Base-by-base conservation (phyloP, 2,797 vertebrate species). In the Borostomias antarcticus region DNA sequence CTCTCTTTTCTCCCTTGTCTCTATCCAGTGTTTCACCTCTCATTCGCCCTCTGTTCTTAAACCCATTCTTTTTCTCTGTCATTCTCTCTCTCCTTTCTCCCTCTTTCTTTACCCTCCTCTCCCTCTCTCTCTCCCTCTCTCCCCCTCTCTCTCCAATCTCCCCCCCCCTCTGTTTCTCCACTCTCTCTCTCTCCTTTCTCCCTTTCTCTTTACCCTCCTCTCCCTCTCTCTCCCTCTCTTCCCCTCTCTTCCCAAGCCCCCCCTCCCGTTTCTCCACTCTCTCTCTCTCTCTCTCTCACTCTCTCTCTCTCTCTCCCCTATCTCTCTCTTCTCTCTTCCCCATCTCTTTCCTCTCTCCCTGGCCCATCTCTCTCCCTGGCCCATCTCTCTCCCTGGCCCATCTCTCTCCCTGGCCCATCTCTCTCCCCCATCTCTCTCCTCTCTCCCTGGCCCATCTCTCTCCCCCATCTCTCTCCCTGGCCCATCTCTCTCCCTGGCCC, bases 401-500 rank as follows among this genome's bases (percentile, higher is more conserved):
- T 85, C 93, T 94, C 93, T 93, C 90, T 85, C 87, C 47, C 35
- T 37, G 56, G n/a, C n/a, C n/a, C n/a, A n/a, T n/a, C n/a, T n/a
- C 43, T 90, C 76, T 19, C 9, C 2, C 4, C n/a, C n/a, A n/a
- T 19, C 9, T 33, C 25, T 40, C 40, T 68, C 74, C 66, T 19
- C 73, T 81, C 85, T 85, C 86, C 86, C 84, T 93, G 93, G 94
- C 95, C 89, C 92, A 92, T 85, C 93, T 94, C 93, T 93, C 90
- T 85, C 87, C 80, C 74, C 56, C 69, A 68, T 74, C 66, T 19
- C 73, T 81, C 85, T 85, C 86, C 86, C 84, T 93, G 93, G 94
- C 95, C 89, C 92, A 92, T 85, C 93, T 94, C 93, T 93, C 90
- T 85, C 87, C 86, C 84, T 93, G 93, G 94, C 95, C 89, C 92